These are phyloP conservation scores for Ctenochaetus hawaiiensis DNA, from an alignment of 2,797 vertebrate species.

Conservation along the genomic window DNA sequence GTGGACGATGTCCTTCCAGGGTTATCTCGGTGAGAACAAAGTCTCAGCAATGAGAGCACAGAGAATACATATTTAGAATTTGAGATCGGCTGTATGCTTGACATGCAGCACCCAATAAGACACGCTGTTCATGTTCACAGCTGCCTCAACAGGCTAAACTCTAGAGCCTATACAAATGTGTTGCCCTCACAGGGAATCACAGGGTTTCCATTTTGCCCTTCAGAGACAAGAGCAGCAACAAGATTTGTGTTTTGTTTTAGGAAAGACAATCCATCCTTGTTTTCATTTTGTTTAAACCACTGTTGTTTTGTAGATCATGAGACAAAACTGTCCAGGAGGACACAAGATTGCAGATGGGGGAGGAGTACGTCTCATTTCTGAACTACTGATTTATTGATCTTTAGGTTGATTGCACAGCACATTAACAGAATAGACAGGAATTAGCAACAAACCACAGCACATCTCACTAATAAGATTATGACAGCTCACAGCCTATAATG, in stretches of 20 bases:
- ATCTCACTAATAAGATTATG: conserved; percentile 78
- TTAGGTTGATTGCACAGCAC: conserved; percentile 68
- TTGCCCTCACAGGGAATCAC: neutral
- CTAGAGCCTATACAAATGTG: neutral
- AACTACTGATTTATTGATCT: conserved; percentile 62
- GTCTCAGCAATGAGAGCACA: conserved; percentile 16
- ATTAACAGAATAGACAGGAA: conserved; percentile 64
- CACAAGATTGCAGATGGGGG: conserved; percentile 27
- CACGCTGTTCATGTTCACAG: conserved; percentile 14
- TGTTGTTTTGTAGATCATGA: conserved; percentile 16
- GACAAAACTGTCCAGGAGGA: conserved; percentile 35
- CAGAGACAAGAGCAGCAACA: neutral
- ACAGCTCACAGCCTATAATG: conserved; percentile 74
- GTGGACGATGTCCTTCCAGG: conserved; percentile 39
- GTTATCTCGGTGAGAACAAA: conserved; percentile 33
- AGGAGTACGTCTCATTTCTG: neutral
- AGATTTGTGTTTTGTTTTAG: neutral
- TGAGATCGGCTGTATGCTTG: conserved; percentile 14
- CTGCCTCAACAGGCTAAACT: conserved; percentile 5
- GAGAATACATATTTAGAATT: conserved; percentile 32
- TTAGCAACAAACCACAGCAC: conserved; percentile 70
- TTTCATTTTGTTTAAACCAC: conserved; percentile 19
- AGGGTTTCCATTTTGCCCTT: conserved; percentile 6
- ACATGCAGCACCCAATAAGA: conserved; percentile 19
- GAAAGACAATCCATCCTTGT: neutral